Evolutionary conservation across 23 tunicate species (phyloP).

Genomic region (Halocynthia roretzi): DNA sequence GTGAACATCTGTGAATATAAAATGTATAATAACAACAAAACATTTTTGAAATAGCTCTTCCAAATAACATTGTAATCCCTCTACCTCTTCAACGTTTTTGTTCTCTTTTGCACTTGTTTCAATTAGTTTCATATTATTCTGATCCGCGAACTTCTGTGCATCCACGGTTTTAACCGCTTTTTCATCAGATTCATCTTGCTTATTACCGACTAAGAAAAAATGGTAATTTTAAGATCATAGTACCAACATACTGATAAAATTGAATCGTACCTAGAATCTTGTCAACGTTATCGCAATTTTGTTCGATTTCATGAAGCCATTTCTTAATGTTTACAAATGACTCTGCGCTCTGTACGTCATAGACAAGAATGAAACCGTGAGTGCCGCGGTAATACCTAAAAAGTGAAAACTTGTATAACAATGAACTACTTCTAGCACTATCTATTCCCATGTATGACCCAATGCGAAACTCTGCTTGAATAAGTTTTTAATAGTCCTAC

Average conservation of each 20-base stretch:
- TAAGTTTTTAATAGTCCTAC: background rate
- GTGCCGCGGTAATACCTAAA: conserved; percentile 94
- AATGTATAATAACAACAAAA: background rate
- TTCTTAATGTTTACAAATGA: conserved; percentile 87
- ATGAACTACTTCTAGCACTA: no score
- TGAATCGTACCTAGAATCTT: conserved; percentile 62
- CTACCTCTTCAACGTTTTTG: conserved; percentile 94
- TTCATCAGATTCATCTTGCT: conserved; percentile 73
- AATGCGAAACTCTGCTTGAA: background rate
- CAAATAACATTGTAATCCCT: background rate
- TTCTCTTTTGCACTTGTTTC: conserved; percentile 99
- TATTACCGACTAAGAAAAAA: conserved; percentile 66
- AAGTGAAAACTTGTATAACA: background rate
- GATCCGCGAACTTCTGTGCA: conserved; percentile 78
- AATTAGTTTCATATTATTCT: conserved; percentile 66
- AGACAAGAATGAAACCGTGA: conserved; percentile 98
- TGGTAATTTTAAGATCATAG: background rate
- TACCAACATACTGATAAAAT: background rate
- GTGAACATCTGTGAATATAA: conserved; percentile 87
- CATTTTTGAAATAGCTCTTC: background rate
- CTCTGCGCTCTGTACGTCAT: conserved; percentile 92
- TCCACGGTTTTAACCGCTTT: conserved; percentile 90
- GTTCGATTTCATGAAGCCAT: conserved; percentile 97
- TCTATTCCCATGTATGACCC: no score
- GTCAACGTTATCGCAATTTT: conserved; percentile 90